A percentile compares a stretch with the other conserved stretches of the same genome.
These are phyloP conservation scores for Drosophila demipolita DNA, from an alignment of 2,888 invertebrate genomes.

Conservation along the genomic window DNA sequence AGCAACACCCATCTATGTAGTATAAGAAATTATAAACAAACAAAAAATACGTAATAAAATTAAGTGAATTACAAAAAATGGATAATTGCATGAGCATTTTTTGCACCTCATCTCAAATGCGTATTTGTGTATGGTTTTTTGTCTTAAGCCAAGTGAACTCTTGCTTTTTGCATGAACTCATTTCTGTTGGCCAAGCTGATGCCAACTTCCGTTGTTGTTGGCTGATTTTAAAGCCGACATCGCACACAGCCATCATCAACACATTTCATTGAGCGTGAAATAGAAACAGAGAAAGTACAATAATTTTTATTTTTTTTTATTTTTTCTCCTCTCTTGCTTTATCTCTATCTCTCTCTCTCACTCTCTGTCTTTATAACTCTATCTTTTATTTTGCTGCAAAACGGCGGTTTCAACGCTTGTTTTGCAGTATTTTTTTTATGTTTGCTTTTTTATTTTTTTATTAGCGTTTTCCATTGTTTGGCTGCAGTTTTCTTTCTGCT, in stretches of 20 bases:
- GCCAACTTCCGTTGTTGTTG: constrained; percentile 71
- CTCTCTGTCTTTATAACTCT: constrained; percentile 11
- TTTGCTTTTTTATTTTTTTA: constrained; percentile 27
- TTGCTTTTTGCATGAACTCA: constrained; percentile 60
- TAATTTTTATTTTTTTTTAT: constrained; percentile 59
- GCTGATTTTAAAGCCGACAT: constrained; percentile 36
- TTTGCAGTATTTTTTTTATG: constrained; percentile 27
- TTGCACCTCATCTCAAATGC: constrained; percentile 56
- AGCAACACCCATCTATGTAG: constrained; percentile 35
- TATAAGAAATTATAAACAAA: constrained; percentile 30
- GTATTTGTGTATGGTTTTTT: constrained; percentile 47
- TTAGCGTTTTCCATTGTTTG: constrained; percentile 73
- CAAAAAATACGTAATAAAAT: constrained; percentile 70
- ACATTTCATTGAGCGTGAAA: constrained; percentile 84
- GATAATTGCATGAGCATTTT: constrained; percentile 42
- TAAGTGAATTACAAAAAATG: constrained; percentile 65
- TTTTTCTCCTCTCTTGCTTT: constrained; percentile 17
- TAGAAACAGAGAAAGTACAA: constrained; percentile 83
- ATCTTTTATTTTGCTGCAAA: constrained; percentile 47
- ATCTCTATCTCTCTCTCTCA: constrained; percentile 8
- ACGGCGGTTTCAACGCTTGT: constrained; percentile 36
- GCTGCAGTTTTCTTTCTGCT: constrained; percentile 68
- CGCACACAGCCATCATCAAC: constrained; percentile 74
- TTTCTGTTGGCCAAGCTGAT: constrained; percentile 67
- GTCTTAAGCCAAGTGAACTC: constrained; percentile 19